Evolutionary conservation across 2,888 invertebrate genomes (phyloP), one percentile per base, ranked within the genome.

Genomic region (Pristionchus japonicus): DNA sequence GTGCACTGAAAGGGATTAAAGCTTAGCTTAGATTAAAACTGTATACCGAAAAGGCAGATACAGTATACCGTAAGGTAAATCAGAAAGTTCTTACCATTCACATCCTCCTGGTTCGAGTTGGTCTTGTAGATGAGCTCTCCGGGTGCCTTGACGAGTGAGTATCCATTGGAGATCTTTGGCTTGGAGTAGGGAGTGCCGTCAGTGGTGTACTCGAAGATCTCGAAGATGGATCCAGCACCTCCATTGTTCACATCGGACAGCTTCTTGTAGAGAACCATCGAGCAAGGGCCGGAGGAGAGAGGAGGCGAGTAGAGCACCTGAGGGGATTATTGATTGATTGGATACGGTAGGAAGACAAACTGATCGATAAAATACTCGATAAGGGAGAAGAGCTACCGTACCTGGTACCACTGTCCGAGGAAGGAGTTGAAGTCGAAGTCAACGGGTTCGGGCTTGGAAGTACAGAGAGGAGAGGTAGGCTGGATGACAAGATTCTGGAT

Each of bases 181-280:
- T 93, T 93, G 89, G 93, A 93, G 89, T 92, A 94, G 43, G 94
- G 94, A 27, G 94, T 94, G 80, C 94, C 94, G 85, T 94, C 94
- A n/a, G 94, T 94, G 13, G 93, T 93, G 91, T 94, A 94, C 90
- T 94, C 94, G 89, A 94, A 94, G 67, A 93, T 92, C 84, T 94
- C 94, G 89, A 94, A 93, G 86, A 94, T 92, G 2, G 93, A 92
- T 61, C 93, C 93, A 43, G 90, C 89, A 52, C 90, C 94, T 40
- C 93, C 94, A 70, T 91, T 91, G 88, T 92, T 93, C 27, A 93
- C 92, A 88, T 94, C 93, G 37, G 91, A 91, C 87, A 94, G 88
- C 89, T 94, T 94, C 88, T 94, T 94, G 91, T 94, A 94, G 64
- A 93, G 91, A n/a, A 94, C 92, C 93, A 94, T 93, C 80, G 92